A percentile compares a stretch with the other conserved stretches of the same genome.
phyloP scores from a whole-genome alignment of 2,113 vertebrate genomes.

The Lathamus discolor region DNA sequence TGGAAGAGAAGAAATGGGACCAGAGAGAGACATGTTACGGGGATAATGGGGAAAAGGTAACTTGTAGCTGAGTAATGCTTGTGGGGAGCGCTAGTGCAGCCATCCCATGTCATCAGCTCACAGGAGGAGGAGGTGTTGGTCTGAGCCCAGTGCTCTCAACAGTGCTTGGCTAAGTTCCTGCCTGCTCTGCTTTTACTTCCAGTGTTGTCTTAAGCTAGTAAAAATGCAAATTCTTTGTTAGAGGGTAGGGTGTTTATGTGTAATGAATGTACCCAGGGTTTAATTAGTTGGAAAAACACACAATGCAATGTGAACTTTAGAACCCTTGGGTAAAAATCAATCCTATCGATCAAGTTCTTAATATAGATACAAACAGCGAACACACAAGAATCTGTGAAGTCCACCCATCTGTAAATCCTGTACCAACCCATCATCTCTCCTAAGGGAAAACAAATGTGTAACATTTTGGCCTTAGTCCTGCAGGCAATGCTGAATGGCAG shows the following conservation, averaged over 20 bases:
- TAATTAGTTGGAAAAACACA: conserved; percentile 29
- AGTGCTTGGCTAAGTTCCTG: background rate
- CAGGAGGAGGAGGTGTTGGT: background rate
- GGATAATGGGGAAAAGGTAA: conserved; percentile 83
- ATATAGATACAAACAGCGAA: background rate
- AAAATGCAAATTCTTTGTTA: background rate
- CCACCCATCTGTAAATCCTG: background rate
- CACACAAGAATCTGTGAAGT: background rate
- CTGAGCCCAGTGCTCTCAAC: background rate
- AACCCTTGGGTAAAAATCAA: background rate
- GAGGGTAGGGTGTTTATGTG: background rate
- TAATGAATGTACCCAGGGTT: background rate
- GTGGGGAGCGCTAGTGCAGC: background rate
- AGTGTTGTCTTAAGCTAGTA: background rate
- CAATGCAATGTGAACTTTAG: background rate
- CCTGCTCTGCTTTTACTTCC: background rate
- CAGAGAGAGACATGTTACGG: conserved; percentile 41
- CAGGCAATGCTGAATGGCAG: background rate
- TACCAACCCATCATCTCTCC: background rate
- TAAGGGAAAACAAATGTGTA: background rate
- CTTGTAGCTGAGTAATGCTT: background rate
- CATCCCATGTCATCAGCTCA: conserved; percentile 50
- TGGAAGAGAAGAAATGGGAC: conserved; percentile 55
- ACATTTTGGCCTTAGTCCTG: background rate
- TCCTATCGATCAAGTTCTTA: background rate